Evolutionary conservation across 2,888 invertebrate species (phyloP).

Genomic region (Thalpophila matura): DNA sequence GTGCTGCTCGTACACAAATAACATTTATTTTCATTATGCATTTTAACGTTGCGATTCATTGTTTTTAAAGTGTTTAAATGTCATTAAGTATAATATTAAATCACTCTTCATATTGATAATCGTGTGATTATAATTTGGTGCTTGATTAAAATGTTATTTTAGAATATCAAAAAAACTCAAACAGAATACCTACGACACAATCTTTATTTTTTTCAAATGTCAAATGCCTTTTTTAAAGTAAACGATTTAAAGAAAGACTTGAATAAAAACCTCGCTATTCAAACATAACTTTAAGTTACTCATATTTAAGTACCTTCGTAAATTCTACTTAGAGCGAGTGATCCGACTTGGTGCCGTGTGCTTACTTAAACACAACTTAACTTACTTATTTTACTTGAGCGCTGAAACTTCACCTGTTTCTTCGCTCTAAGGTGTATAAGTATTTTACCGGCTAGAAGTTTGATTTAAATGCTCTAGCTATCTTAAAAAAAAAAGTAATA

Average conservation of each 20-base stretch:
- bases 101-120: not conserved
- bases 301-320: conserved; percentile 45
- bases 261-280: not conserved
- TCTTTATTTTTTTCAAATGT: no score
- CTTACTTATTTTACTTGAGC: conserved; percentile 63
- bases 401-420: conserved; percentile 58
- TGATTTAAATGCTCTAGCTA: conserved; percentile 32
- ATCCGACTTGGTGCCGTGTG: conserved; percentile 53
- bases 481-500: no score
- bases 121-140: not conserved
- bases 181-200: no score
- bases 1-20: conserved; percentile 13
- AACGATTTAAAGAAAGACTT: not conserved
- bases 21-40: conserved; percentile 19
- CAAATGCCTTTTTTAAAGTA: not conserved
- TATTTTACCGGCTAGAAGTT: conserved; percentile 43
- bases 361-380: conserved; percentile 63
- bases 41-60: not conserved
- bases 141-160: not conserved
- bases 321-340: conserved; percentile 55
- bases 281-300: conserved; percentile 31
- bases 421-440: conserved; percentile 36
- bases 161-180: no score
- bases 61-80: not conserved
- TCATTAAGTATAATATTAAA: not conserved